Evolutionary conservation across 1,140 invertebrate species (phyloP).

Genomic region (Megalopta genalis): DNA sequence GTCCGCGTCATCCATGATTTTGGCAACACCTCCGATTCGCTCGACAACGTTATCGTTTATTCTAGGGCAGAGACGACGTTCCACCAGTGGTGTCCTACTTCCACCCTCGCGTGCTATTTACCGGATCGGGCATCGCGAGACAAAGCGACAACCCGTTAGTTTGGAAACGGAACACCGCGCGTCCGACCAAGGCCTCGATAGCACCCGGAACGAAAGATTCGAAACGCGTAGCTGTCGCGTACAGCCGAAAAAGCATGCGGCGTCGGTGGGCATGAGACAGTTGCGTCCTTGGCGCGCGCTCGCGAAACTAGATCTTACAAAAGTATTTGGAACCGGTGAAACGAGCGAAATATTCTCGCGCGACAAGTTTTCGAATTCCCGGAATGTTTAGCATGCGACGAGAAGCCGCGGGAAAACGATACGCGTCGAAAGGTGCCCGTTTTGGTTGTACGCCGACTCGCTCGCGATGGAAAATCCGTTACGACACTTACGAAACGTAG

Average conservation of each 20-base stretch:
- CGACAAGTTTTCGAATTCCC: no score
- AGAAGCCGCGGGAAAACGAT: no score
- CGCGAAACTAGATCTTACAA: no score
- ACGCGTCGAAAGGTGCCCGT: background rate
- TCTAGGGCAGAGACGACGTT: background rate
- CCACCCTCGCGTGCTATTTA: background rate
- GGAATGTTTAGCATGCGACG: no score
- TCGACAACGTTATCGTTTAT: background rate
- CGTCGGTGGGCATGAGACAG: no score
- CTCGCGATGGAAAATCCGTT: no score
- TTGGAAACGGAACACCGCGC: no score
- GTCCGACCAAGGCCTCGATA: background rate
- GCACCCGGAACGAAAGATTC: background rate
- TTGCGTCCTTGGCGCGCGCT: background rate
- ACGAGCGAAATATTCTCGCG: no score
- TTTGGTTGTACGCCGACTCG: background rate
- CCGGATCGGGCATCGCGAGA: no score
- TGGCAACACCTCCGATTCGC: background rate
- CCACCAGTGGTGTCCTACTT: background rate
- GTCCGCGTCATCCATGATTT: background rate
- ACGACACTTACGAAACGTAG: constrained; percentile 51
- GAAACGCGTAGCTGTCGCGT: background rate
- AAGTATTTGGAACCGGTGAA: background rate
- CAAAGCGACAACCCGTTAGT: no score
- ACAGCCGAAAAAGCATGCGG: background rate